Percentiles rank a stretch among this genome's conserved stretches.
Conservation (phyloP, 2,113 vertebrate genomes). For the Menidia beryllina region DNA sequence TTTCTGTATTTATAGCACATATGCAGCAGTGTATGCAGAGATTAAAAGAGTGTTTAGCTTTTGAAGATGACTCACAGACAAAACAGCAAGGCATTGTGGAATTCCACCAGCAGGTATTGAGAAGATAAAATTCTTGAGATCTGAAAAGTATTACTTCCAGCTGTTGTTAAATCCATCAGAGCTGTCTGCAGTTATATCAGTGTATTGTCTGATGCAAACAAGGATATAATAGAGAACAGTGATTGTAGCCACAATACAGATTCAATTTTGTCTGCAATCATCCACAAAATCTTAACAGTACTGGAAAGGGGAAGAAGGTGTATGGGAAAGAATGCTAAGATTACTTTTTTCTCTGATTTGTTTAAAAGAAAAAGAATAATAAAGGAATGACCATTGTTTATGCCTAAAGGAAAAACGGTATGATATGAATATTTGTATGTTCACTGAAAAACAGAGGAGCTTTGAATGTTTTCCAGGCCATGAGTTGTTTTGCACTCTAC, state of each 20-base stretch:
- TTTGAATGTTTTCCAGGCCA: too few relatives aligned
- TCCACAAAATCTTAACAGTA: constrained; percentile 54
- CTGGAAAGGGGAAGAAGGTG: constrained; percentile 46
- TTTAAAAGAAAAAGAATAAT: constrained; percentile 1
- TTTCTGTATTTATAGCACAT: constrained; percentile 5
- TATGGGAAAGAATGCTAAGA: constrained; percentile 51
- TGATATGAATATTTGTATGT: constrained; percentile 1
- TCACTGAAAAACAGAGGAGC: constrained; percentile 6
- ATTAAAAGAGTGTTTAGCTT: constrained; percentile 40
- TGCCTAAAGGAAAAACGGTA: constrained; percentile 1
- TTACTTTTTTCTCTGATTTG: constrained; percentile 24
- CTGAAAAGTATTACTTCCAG: constrained; percentile 74
- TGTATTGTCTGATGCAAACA: constrained; percentile 78
- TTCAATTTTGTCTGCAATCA: constrained; percentile 75
- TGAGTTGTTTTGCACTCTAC: background rate
- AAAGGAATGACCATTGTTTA: constrained; percentile 14
- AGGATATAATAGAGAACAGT: constrained; percentile 68
- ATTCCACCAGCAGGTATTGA: constrained; percentile 52
- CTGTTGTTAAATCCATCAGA: constrained; percentile 72
- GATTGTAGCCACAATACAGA: constrained; percentile 85
- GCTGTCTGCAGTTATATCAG: constrained; percentile 66
- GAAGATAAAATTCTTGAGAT: constrained; percentile 64
- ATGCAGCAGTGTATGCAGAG: constrained; percentile 4
- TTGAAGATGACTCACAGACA: constrained; percentile 64
- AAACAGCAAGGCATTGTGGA: constrained; percentile 65